A percentile compares a stretch with the other conserved stretches of the same genome.
Conservation (phyloP, 2,797 vertebrate genomes). For the Philypnodon macrostomus region DNA sequence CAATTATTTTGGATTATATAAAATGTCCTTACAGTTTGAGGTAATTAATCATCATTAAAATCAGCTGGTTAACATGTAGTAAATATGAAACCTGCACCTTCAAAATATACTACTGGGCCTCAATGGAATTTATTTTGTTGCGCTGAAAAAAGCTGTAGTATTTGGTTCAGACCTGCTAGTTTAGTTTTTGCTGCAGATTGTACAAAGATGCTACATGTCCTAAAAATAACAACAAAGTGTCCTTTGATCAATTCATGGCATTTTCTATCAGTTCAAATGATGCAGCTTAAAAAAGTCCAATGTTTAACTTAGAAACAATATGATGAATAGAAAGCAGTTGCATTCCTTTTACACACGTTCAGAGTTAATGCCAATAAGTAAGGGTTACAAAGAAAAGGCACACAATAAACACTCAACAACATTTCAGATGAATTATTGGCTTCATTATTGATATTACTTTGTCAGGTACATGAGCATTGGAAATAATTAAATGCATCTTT, state of each 20-base stretch:
- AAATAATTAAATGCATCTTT: constrained; percentile 69
- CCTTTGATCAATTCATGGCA: constrained; percentile 59
- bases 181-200: too few species aligned
- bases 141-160: too few species aligned
- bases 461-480: constrained; percentile 71
- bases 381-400: constrained; percentile 13
- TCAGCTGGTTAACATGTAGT: too few species aligned
- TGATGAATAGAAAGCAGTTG: constrained; percentile 8
- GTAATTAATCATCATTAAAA: too few species aligned
- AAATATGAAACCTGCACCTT: too few species aligned
- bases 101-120: too few species aligned
- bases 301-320: constrained; percentile 44
- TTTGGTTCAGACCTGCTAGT: too few species aligned
- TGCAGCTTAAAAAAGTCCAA: constrained; percentile 59
- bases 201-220: constrained; percentile 56
- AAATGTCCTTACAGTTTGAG: too few species aligned
- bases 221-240: constrained; percentile 72
- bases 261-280: constrained; percentile 51
- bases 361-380: background rate
- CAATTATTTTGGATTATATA: too few species aligned
- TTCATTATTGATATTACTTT: constrained; percentile 75
- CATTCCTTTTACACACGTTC: constrained; percentile 1
- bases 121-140: too few species aligned
- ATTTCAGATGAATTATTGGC: constrained; percentile 66
- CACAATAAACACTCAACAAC: constrained; percentile 63